These are phyloP conservation scores for Andrena camellia DNA, from an alignment of 2,888 invertebrate genomes.

Conservation along the genomic window DNA sequence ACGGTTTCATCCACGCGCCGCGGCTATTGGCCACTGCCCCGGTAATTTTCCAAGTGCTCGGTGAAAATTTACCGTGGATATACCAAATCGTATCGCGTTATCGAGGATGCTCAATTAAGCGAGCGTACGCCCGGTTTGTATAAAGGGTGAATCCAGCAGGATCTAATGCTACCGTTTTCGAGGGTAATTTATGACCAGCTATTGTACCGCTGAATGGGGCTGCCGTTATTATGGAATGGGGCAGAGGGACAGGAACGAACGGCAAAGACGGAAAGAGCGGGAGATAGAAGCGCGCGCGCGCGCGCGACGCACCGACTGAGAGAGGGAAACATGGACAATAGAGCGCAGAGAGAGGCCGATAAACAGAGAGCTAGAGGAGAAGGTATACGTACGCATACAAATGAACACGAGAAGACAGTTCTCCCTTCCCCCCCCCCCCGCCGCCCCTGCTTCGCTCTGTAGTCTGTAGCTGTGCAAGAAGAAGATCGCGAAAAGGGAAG, in stretches of 20 bases:
- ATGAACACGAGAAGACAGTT: background rate
- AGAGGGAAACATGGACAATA: background rate
- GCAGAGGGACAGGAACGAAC: constrained; percentile 51
- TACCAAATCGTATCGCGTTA: constrained; percentile 62
- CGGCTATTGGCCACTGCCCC: background rate
- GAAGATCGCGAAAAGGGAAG: background rate
- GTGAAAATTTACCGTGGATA: constrained; percentile 44
- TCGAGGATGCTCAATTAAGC: constrained; percentile 74
- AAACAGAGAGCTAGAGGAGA: constrained; percentile 14
- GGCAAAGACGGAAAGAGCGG: constrained; percentile 41
- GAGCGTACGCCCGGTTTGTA: constrained; percentile 65
- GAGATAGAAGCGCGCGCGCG: background rate
- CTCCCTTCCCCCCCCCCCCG: too few species aligned
- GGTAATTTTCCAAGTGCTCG: constrained; percentile 36
- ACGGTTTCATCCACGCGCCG: background rate
- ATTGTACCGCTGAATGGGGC: constrained; percentile 72
- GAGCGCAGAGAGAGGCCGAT: background rate
- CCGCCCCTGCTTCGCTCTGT: too few species aligned
- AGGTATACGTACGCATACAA: background rate
- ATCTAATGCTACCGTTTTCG: constrained; percentile 76
- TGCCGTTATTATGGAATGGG: constrained; percentile 46
- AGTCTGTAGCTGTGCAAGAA: too few species aligned
- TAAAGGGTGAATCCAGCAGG: constrained; percentile 76
- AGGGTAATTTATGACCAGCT: constrained; percentile 72
- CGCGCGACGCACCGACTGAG: background rate